Evolutionary conservation across 2,797 vertebrate species (phyloP), one percentile per base, ranked within the genome.

Genomic region (Sylvilagus floridanus): DNA sequence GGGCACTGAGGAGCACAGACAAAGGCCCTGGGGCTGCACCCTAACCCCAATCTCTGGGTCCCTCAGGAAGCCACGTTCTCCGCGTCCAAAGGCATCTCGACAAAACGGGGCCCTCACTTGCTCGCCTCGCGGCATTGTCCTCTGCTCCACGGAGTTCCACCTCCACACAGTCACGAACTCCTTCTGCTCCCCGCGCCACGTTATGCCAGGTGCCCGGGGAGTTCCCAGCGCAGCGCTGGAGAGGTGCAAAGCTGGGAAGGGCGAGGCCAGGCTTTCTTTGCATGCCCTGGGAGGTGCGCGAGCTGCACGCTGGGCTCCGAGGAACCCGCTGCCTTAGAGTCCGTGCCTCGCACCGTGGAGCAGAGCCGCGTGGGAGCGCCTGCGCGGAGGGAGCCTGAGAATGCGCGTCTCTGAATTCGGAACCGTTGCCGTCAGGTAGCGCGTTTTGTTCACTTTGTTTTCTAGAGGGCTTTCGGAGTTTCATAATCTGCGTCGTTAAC

Each of bases 321-420:
- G 66, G 30, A 50, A 5, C 10, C 10, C 8, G 28, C 24, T 57
- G 5, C 4, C 28, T 71, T 35, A 17, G 30, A 1, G 11, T 72
- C 5, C 1, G 21, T 17, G 9, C 13, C 28, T 11, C 19, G 47
- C 28, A 47, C 30, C 26, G 12, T 60, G 22, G 26, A 66, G 30
- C 42, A 24, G 42, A 52, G 7, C 1, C 1, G 2, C 13, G 30
- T 0, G 2, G 60, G 28, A 85, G 14, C 12, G 30, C 5, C 5
- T 17, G 12, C 42, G 30, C 26, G 13, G 7, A 76, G 13, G 3
- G n/a, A 66, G 17, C 26, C 11, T 84, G 13, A 22, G 19, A 22
- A 35, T 11, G 14, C 42, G 0, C 24, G 73, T 17, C 3, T 42
- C 9, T 24, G 8, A 30, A 14, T 37, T 62, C 52, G 62, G 32